Conservation (phyloP, 2,113 vertebrate species). For the Pituophis catenifer region DNA sequence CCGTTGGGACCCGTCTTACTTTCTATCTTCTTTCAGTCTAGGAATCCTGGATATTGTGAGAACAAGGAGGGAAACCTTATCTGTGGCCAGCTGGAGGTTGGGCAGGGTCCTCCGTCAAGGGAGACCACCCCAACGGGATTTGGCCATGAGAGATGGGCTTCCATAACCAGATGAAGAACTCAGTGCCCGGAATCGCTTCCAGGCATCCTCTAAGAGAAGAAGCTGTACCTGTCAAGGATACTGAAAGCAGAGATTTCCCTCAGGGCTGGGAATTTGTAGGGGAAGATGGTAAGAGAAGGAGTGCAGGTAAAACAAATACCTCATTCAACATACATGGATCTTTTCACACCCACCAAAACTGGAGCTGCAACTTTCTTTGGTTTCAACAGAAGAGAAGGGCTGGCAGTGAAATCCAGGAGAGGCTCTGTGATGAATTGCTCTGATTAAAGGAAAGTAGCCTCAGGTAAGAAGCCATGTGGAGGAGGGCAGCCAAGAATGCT, state of each 20-base stretch:
- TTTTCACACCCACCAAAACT: not conserved
- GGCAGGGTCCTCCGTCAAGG: slow-evolving; percentile 74
- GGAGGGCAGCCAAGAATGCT: not conserved
- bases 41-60: slow-evolving; percentile 64
- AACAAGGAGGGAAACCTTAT: slow-evolving; percentile 67
- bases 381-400: not conserved
- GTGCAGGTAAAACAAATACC: not conserved
- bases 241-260: not conserved
- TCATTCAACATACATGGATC: not conserved
- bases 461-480: not conserved
- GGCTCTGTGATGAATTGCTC: not conserved
- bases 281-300: not conserved
- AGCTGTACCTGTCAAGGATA: not conserved
- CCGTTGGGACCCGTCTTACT: not conserved
- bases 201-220: slow-evolving; percentile 56
- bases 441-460: not conserved
- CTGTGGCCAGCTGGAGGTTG: slow-evolving; percentile 70
- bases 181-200: slow-evolving; percentile 63
- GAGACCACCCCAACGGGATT: slow-evolving; percentile 72
- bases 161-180: slow-evolving; percentile 60
- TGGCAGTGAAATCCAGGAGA: too few relatives aligned
- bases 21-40: slow-evolving; percentile 54
- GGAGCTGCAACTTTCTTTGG: not conserved
- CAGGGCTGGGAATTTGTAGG: not conserved
- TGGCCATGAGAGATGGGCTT: slow-evolving; percentile 67